Evolutionary conservation across 1,140 invertebrate genomes (phyloP).

Genomic region (Bombus picipes): DNA sequence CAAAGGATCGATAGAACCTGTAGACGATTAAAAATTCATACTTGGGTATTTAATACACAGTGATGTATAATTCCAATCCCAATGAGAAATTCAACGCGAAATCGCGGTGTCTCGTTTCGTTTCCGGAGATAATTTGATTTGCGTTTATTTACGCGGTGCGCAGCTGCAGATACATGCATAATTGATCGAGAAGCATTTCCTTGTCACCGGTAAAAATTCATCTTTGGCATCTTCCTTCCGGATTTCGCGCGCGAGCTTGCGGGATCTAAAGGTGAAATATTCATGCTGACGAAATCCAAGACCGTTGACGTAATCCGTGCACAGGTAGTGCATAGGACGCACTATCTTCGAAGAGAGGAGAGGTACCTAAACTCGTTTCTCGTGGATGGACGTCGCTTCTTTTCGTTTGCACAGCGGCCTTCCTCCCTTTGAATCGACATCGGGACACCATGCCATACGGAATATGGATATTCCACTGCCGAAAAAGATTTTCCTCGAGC

Average conservation of each 20-base stretch:
- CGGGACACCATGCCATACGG: constrained; percentile 37
- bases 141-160: background rate
- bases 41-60: too few species aligned
- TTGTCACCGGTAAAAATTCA: constrained; percentile 48
- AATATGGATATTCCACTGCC: constrained; percentile 46
- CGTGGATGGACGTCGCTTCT: constrained; percentile 58
- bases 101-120: background rate
- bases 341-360: constrained; percentile 49
- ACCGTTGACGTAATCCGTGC: constrained; percentile 56
- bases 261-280: constrained; percentile 58
- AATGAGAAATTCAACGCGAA: background rate
- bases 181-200: constrained; percentile 62
- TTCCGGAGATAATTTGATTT: background rate
- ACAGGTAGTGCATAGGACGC: constrained; percentile 47
- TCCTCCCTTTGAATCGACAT: constrained; percentile 15
- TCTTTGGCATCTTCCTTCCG: constrained; percentile 15
- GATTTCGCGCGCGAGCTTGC: constrained; percentile 15
- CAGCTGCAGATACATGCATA: constrained; percentile 46
- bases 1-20: too few species aligned
- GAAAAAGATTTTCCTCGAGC: constrained; percentile 33
- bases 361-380: constrained; percentile 60
- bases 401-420: constrained; percentile 8
- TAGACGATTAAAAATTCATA: too few species aligned
- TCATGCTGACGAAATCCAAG: constrained; percentile 57
- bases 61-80: too few species aligned